Evolutionary conservation across 2,113 vertebrate genomes (phyloP).

Genomic region (Upupa epops): DNA sequence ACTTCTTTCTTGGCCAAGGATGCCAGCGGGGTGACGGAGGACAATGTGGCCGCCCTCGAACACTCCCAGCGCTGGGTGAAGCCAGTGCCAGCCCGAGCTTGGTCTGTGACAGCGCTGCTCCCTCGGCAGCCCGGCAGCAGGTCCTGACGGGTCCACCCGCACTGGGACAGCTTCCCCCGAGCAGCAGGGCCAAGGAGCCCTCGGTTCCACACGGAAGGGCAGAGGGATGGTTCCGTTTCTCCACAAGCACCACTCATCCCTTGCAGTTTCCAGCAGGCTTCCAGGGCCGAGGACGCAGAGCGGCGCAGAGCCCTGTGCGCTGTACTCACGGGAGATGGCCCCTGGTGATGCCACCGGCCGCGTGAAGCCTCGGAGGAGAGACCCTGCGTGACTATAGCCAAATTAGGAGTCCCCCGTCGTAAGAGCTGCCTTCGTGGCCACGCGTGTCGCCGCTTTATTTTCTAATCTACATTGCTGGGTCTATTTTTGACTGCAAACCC

Average conservation of each 20-base stretch:
- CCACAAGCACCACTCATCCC: fast-evolving
- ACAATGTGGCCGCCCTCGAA: fast-evolving
- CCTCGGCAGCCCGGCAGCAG: fast-evolving
- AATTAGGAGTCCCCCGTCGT: slow-evolving; percentile 51
- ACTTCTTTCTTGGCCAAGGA: not conserved
- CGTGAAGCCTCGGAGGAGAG: not conserved
- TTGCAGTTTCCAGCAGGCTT: too few relatives aligned
- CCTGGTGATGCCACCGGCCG: slow-evolving; percentile 36
- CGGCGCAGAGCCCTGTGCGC: too few relatives aligned
- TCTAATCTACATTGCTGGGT: not conserved
- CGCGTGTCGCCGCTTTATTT: slow-evolving; percentile 10
- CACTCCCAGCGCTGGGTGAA: fast-evolving
- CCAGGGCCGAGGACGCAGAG: too few relatives aligned
- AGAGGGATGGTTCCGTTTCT: not conserved
- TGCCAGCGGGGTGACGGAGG: fast-evolving
- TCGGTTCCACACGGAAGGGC: not conserved
- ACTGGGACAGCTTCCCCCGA: not conserved
- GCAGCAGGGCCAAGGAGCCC: not conserved
- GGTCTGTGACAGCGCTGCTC: fast-evolving
- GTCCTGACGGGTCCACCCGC: fast-evolving
- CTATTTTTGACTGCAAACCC: slow-evolving; percentile 51
- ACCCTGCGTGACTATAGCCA: slow-evolving; percentile 25
- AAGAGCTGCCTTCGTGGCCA: slow-evolving; percentile 28
- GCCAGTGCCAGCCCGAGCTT: fast-evolving
- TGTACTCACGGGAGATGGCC: slow-evolving; percentile 17